Conservation (phyloP, 2,888 invertebrate genomes). For the Drosophila emarginata region DNA sequence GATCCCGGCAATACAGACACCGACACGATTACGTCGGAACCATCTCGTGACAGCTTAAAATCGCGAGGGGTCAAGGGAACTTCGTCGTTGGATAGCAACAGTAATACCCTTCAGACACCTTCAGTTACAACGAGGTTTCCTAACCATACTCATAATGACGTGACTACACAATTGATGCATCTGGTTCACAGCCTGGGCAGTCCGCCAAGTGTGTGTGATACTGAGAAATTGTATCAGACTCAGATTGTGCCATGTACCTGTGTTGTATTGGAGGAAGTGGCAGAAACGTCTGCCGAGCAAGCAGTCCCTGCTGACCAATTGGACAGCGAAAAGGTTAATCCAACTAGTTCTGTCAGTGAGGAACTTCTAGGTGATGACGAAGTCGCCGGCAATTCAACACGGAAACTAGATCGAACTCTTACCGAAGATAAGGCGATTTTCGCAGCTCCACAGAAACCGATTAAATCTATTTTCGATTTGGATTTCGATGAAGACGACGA, state of each 20-base stretch:
- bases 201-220: conserved; percentile 45
- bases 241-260: conserved; percentile 73
- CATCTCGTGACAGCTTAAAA: conserved; percentile 70
- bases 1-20: conserved; percentile 68
- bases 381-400: conserved; percentile 7
- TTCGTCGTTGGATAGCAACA: conserved; percentile 67
- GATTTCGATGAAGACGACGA: conserved; percentile 82
- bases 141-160: conserved; percentile 33
- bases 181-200: conserved; percentile 48
- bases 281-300: conserved; percentile 9
- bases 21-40: conserved; percentile 78
- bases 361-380: conserved; percentile 14
- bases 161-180: conserved; percentile 61
- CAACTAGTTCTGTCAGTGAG: conserved; percentile 10
- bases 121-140: conserved; percentile 18
- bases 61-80: conserved; percentile 40
- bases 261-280: conserved; percentile 54
- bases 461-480: conserved; percentile 82
- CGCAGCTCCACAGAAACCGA: conserved; percentile 58
- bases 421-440: conserved; percentile 15
- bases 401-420: neutral
- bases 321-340: neutral
- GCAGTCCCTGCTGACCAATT: neutral
- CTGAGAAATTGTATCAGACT: conserved; percentile 49
- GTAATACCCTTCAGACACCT: conserved; percentile 43